A percentile compares a stretch with the other conserved stretches of the same genome.
Evolutionary conservation across 92 coral and sea anemone species (phyloP).

Genomic region (Umimayanthus kanabou): DNA sequence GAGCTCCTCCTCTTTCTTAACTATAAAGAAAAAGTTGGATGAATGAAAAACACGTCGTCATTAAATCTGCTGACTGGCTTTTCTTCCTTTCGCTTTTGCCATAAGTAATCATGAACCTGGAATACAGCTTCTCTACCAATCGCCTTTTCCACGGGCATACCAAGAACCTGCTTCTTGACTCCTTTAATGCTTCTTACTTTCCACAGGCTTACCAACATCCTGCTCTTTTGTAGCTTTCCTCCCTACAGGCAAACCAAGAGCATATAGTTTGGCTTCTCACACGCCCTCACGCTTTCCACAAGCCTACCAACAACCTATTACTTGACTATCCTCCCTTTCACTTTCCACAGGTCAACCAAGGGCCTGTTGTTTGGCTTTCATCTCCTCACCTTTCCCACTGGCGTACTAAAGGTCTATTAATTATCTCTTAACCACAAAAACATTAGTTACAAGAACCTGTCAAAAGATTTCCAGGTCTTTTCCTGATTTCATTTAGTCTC

Average conservation of each 20-base stretch:
- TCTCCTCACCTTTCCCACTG: background rate
- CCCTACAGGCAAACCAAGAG: background rate
- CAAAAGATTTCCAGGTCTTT: conserved; percentile 91
- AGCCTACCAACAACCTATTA: no score
- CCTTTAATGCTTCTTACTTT: no score
- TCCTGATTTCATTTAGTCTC: conserved; percentile 81
- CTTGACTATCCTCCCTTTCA: background rate
- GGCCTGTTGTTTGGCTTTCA: background rate
- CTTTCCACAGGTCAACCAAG: background rate
- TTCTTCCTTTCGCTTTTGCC: background rate
- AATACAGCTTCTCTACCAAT: background rate
- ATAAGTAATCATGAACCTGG: background rate
- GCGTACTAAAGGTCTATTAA: background rate
- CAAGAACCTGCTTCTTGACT: no score
- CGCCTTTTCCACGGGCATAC: no score
- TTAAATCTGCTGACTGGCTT: background rate
- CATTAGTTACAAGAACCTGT: conserved; percentile 61
- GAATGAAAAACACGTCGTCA: background rate
- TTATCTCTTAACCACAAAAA: background rate
- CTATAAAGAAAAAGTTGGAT: conserved; percentile 39
- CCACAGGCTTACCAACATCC: no score
- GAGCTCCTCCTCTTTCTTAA: conserved; percentile 81
- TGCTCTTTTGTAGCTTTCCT: no score
- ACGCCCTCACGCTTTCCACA: no score
- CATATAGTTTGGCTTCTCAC: no score